Percentiles rank a stretch among this genome's conserved stretches.
These are phyloP conservation scores for Acanthosoma haemorrhoidale DNA, from an alignment of 2,888 invertebrate genomes.

Conservation along the genomic window DNA sequence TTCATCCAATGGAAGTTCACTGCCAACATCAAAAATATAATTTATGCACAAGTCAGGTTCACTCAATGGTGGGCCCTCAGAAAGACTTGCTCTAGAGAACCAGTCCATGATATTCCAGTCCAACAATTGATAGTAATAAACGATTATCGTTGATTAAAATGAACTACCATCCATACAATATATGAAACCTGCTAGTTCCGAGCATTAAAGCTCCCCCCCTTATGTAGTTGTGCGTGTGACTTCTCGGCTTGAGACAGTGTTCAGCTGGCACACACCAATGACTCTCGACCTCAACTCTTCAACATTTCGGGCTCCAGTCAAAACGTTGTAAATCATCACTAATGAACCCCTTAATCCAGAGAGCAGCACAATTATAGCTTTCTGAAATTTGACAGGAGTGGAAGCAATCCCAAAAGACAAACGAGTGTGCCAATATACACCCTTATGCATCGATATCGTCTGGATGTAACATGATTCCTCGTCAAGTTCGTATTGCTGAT, in stretches of 20 bases:
- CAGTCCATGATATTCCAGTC: neutral
- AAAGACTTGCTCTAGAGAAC: neutral
- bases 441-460: conserved; percentile 45
- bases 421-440: conserved; percentile 42
- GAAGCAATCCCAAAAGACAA: conserved; percentile 43
- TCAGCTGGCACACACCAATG: no score
- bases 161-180: no score
- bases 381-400: conserved; percentile 39
- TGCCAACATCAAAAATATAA: neutral
- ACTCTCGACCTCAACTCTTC: no score
- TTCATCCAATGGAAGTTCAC: neutral
- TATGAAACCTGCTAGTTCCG: no score
- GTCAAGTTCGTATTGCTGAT: conserved; percentile 41
- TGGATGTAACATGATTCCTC: conserved; percentile 43
- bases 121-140: no score
- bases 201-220: no score
- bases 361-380: conserved; percentile 43
- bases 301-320: no score
- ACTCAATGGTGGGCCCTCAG: neutral
- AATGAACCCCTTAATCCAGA: conserved; percentile 42
- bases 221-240: no score
- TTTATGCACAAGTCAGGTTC: neutral
- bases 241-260: no score
- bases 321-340: no score
- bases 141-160: no score